These are phyloP conservation scores for Eumeta japonica DNA, from an alignment of 1,140 invertebrate genomes.

Conservation along the genomic window DNA sequence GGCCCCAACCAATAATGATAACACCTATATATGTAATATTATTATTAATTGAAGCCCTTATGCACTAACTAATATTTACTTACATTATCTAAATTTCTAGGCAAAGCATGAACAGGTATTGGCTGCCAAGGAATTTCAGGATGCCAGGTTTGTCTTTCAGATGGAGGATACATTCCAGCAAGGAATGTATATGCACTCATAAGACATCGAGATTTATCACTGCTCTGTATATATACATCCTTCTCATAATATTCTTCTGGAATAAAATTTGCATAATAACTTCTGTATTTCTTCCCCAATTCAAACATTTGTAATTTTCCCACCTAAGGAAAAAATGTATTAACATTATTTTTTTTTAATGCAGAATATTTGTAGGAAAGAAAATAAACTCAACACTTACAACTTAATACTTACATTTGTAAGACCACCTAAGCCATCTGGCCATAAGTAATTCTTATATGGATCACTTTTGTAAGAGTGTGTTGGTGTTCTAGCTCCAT, in stretches of 20 bases:
- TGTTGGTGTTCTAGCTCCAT: slow-evolving; percentile 74
- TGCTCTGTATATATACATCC: slow-evolving; percentile 73
- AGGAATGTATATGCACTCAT: slow-evolving; percentile 83
- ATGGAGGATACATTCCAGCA: slow-evolving; percentile 80
- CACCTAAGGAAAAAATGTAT: slow-evolving; percentile 56
- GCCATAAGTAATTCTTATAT: slow-evolving; percentile 67
- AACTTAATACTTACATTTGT: slow-evolving; percentile 63
- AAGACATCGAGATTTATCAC: slow-evolving; percentile 77
- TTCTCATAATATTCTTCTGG: slow-evolving; percentile 64
- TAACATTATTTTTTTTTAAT: slow-evolving; percentile 1
- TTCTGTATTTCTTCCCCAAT: slow-evolving; percentile 72
- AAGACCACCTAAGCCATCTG: slow-evolving; percentile 66
- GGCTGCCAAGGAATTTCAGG: slow-evolving; percentile 79
- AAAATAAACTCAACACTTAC: not conserved
- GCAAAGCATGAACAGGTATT: slow-evolving; percentile 77
- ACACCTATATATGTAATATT: too few relatives aligned
- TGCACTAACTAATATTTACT: too few relatives aligned
- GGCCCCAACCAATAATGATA: too few relatives aligned
- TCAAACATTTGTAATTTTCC: slow-evolving; percentile 76
- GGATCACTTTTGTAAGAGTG: slow-evolving; percentile 70
- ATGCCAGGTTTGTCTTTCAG: slow-evolving; percentile 69
- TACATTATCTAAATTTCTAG: slow-evolving; percentile 70
- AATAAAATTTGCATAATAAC: slow-evolving; percentile 67
- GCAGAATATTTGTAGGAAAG: not conserved
- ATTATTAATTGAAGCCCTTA: too few relatives aligned